phyloP scores from a whole-genome alignment of 2,113 vertebrate species.

The Phylloscopus trochilus region DNA sequence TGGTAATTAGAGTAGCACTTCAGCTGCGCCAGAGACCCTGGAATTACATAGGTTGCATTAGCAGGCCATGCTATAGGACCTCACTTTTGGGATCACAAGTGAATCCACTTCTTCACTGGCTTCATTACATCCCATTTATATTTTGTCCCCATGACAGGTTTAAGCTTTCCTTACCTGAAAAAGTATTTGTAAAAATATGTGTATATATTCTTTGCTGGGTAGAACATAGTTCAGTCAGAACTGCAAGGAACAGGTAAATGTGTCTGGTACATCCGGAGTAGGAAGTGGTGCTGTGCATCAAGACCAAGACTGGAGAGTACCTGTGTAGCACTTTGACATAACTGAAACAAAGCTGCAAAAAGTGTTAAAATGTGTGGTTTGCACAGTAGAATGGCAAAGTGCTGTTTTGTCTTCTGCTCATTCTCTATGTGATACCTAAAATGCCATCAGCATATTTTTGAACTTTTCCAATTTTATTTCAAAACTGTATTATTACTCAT shows the following conservation, averaged over 20 bases:
- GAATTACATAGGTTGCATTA: neutral
- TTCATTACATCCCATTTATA: neutral
- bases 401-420: neutral
- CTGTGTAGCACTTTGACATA: neutral
- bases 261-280: neutral
- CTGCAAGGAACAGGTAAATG: neutral
- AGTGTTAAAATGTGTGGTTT: neutral
- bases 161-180: neutral
- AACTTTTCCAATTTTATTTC: neutral
- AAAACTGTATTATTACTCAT: neutral
- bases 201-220: neutral
- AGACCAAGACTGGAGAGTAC: neutral
- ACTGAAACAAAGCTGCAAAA: neutral
- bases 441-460: neutral
- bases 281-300: neutral
- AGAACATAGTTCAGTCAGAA: neutral
- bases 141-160: neutral
- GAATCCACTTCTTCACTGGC: neutral
- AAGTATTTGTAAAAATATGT: accelerated
- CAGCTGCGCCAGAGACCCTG: neutral
- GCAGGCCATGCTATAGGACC: accelerated
- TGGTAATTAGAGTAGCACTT: neutral
- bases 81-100: neutral
- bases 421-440: neutral
- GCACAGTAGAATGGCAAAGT: neutral